Percentiles rank a stretch among this genome's conserved stretches.
Conservation (phyloP, 2,113 vertebrate species). For the Chamaetylas fuelleborni region DNA sequence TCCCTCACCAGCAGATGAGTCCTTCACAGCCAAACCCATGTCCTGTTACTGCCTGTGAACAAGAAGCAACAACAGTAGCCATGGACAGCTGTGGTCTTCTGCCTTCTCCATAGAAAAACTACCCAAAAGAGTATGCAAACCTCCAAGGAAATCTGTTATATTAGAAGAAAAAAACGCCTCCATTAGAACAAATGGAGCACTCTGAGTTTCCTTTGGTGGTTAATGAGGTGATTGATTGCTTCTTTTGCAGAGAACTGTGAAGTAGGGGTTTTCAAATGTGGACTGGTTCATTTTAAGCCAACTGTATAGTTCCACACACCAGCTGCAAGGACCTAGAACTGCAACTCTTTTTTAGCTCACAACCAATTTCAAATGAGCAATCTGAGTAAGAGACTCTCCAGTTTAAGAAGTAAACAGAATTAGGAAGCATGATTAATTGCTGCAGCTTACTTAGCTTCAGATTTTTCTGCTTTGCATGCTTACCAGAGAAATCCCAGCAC, state of each 20-base stretch:
- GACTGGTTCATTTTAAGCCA: background rate
- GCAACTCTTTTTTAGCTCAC: background rate
- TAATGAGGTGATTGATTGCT: background rate
- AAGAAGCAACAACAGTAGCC: background rate
- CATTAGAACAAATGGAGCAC: background rate
- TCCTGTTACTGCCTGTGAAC: background rate
- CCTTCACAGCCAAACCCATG: background rate
- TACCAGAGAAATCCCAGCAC: slow-evolving; percentile 3
- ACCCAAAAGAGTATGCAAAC: background rate
- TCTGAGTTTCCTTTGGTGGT: background rate
- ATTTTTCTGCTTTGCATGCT: slow-evolving; percentile 1
- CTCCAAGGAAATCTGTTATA: background rate
- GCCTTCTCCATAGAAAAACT: background rate
- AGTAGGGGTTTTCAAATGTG: background rate
- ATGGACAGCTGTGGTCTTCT: background rate
- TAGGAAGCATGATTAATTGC: slow-evolving; percentile 25
- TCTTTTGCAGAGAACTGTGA: slow-evolving; percentile 12
- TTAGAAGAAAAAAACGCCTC: background rate
- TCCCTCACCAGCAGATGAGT: background rate
- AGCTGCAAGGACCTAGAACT: background rate
- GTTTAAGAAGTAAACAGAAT: slow-evolving; percentile 21
- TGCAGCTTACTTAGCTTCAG: slow-evolving; percentile 10
- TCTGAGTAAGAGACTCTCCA: background rate
- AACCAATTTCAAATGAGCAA: slow-evolving; percentile 4
- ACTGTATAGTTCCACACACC: background rate